These are phyloP conservation scores for Heterodera carotae DNA, from an alignment of 1,140 invertebrate genomes.

Conservation along the genomic window DNA sequence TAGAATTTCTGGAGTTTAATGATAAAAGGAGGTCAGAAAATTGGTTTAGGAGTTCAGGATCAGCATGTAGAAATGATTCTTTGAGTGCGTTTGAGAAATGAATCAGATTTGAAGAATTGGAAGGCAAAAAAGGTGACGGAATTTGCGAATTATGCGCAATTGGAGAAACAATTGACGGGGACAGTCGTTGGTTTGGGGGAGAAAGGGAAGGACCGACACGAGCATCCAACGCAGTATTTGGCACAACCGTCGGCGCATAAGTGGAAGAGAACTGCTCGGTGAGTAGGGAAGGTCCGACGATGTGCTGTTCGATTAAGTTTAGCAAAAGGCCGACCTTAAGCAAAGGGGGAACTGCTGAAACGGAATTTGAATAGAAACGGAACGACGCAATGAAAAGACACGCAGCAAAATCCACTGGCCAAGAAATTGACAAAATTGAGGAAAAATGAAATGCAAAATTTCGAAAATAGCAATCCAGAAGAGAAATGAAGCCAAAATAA, in stretches of 20 bases:
- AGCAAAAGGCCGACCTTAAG: background rate
- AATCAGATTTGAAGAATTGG: background rate
- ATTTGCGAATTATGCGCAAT: too few species aligned
- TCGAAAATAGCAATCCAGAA: too few species aligned
- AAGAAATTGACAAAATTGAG: too few species aligned
- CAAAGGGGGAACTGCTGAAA: too few species aligned
- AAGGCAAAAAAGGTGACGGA: background rate
- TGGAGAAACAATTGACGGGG: background rate
- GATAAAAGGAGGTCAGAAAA: background rate
- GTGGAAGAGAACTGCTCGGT: background rate
- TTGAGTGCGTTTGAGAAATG: background rate
- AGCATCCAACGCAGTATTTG: background rate
- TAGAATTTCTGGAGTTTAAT: background rate
- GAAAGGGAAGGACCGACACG: background rate
- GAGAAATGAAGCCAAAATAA: too few species aligned
- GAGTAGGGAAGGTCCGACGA: background rate
- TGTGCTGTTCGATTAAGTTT: constrained; percentile 1
- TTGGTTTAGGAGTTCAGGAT: background rate
- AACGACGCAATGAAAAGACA: too few species aligned
- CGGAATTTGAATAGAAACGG: too few species aligned
- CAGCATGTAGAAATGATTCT: background rate
- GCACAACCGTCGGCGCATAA: background rate
- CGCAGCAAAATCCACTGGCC: too few species aligned
- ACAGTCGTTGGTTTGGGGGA: background rate
- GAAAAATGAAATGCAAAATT: too few species aligned